A percentile compares a stretch with the other conserved stretches of the same genome.
Evolutionary conservation across 2,888 invertebrate genomes (phyloP).

Genomic region (Baronia brevicornis): DNA sequence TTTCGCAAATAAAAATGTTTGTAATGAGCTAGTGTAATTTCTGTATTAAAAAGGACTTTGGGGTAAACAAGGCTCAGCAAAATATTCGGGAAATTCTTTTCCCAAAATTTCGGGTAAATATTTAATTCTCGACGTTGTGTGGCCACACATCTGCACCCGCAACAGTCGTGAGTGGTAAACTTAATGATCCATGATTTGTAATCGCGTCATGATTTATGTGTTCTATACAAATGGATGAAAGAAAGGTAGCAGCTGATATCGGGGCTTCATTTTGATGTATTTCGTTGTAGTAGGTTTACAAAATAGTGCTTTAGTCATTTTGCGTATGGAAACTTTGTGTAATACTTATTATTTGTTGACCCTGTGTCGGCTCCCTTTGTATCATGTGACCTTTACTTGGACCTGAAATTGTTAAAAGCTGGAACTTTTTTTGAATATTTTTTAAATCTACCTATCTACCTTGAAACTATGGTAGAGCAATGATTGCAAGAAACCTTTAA

Average conservation of each 20-base stretch:
- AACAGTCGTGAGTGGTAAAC: background rate
- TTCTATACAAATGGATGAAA: constrained; percentile 5
- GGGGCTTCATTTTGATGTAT: constrained; percentile 41
- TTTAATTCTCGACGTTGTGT: no score
- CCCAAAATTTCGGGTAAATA: no score
- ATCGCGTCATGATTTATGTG: background rate
- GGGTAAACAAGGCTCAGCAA: no score
- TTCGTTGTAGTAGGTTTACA: constrained; percentile 32
- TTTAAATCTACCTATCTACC: no score
- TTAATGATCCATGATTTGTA: background rate
- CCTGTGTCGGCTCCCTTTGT: constrained; percentile 2
- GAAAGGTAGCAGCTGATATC: constrained; percentile 32
- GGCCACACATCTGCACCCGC: no score
- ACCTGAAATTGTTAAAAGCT: background rate
- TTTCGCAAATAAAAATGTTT: no score
- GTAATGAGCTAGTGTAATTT: no score
- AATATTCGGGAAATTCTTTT: no score
- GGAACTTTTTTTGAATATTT: background rate
- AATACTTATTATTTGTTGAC: constrained; percentile 6
- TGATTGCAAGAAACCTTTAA: no score
- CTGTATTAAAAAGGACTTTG: no score
- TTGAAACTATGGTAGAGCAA: no score
- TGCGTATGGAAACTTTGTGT: constrained; percentile 8
- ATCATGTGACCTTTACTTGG: background rate
- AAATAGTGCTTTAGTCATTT: constrained; percentile 20